Evolutionary conservation across 2,797 vertebrate species (phyloP), one percentile per base, ranked within the genome.

Genomic region (Sebastes matsubarae): DNA sequence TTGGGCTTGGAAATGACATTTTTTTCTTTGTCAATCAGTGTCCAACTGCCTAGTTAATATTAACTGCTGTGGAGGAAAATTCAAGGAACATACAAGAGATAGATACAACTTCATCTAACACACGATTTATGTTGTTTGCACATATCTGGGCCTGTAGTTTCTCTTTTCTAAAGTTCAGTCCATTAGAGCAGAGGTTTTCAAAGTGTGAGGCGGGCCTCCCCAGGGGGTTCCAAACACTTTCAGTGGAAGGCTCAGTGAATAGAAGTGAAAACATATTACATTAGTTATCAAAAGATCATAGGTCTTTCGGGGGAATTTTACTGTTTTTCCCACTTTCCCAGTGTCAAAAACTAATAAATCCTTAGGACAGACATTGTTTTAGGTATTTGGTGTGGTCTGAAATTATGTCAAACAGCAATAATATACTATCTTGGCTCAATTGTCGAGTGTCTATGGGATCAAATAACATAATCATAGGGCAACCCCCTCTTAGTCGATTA

Each of bases 121-220:
- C 14, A 9, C 38, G 2, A 30, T 71, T 18, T 34, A 7, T 75
- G 25, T 64, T n/a, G 12, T 84, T 88, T 90, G 80, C 72, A 88
- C 87, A 81, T 76, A 29, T 86, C 18, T 54, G 11, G 8, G 16
- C 25, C 27, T 70, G 12, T 34, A 55, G 27, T 74, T 73, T 22
- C 20, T 75, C 7, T 77, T 78, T 73, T 58, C 14, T 68, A 50
- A 59, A 55, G 25, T 77, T 55, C 20, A 36, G 59, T 76, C 34
- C 27, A 79, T 78, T 77, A 61, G 60, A 83, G 8, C 58, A 61
- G 60, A 81, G 12, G 50, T 54, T 54, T 54, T 54, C 50, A 54
- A 54, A 54, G 20, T 54, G 50, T 54, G 50, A 54, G 50, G 50
- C 0, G 4, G 50, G 50, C 20, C 50, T 22, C 50, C 50, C 20